Evolutionary conservation across 2,113 vertebrate genomes (phyloP).

Genomic region (Xiphophorus maculatus): DNA sequence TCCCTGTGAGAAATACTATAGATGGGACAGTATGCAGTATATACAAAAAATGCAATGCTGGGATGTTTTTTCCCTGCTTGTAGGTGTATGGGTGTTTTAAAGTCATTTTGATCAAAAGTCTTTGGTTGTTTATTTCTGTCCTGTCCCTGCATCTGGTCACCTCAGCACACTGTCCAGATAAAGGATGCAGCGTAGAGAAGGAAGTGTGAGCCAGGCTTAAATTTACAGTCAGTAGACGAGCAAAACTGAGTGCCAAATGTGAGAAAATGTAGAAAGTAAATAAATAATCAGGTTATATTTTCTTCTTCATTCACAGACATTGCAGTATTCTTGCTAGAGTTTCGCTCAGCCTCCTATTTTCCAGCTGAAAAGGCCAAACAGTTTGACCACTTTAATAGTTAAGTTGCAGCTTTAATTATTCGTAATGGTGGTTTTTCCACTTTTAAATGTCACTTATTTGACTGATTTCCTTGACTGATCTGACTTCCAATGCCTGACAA

Average conservation of each 20-base stretch:
- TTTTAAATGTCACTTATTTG: not conserved
- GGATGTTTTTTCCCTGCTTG: too few species aligned
- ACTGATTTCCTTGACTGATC: too few species aligned
- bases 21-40: not conserved
- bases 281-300: too few species aligned
- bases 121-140: not conserved
- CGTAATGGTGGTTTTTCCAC: not conserved
- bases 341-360: too few species aligned
- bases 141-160: not conserved
- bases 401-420: not conserved
- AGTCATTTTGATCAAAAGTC: too few species aligned
- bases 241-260: too few species aligned
- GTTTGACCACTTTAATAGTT: not conserved
- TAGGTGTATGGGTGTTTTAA: not conserved
- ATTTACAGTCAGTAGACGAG: too few species aligned
- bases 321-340: too few species aligned
- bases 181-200: not conserved
- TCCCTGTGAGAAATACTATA: constrained; percentile 29
- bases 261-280: too few species aligned
- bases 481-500: too few species aligned
- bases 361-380: not conserved
- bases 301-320: too few species aligned
- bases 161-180: not conserved
- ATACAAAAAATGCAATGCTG: not conserved
- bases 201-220: not conserved